Evolutionary conservation across 1,140 invertebrate genomes (phyloP).

Genomic region (Apis laboriosa): DNA sequence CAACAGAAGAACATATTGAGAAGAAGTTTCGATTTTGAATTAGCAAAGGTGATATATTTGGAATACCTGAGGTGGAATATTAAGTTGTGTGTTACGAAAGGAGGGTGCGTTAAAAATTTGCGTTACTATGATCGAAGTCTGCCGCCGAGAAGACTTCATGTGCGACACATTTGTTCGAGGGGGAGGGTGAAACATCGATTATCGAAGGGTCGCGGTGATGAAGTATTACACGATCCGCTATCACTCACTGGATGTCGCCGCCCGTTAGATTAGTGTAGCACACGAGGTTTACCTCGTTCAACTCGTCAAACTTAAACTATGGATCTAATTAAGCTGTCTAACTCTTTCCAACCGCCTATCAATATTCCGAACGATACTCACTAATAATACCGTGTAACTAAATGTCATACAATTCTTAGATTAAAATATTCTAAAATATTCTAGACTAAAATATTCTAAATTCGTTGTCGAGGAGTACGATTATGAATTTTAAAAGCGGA

Average conservation of each 20-base stretch:
- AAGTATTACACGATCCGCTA: conserved; percentile 26
- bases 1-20: too few relatives aligned
- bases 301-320: neutral
- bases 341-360: too few relatives aligned
- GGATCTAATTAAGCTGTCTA: neutral
- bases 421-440: neutral
- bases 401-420: too few relatives aligned
- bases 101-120: neutral
- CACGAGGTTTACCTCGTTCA: neutral
- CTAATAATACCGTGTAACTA: too few relatives aligned
- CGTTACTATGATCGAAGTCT: neutral
- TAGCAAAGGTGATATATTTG: too few relatives aligned
- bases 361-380: too few relatives aligned
- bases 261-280: conserved; percentile 4
- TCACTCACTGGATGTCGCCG: conserved; percentile 12
- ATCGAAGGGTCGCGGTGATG: conserved; percentile 8
- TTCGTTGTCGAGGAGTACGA: too few relatives aligned
- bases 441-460: neutral
- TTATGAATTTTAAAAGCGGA: too few relatives aligned
- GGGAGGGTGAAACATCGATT: conserved; percentile 8
- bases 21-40: too few relatives aligned
- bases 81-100: neutral
- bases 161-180: neutral
- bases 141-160: neutral
- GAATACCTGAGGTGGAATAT: neutral